Evolutionary conservation across 2,888 invertebrate genomes (phyloP), one percentile per base, ranked within the genome.

Genomic region (Agrochola litura): DNA sequence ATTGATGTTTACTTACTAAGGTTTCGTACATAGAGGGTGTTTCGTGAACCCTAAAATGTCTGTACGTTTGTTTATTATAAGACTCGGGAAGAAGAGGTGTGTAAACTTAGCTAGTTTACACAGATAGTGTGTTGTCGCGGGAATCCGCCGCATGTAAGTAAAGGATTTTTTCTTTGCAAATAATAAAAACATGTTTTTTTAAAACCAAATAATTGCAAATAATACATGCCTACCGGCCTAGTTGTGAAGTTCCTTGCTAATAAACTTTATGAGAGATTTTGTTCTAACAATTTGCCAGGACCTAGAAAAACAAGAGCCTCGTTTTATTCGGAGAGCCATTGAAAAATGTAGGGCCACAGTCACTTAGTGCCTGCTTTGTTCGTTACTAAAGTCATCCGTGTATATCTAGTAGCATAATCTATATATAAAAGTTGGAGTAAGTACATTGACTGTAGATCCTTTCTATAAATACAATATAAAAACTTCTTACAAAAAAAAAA

Each of bases 211-310:
- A 74, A 25, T 37, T 37, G 37, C 37, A 37, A 37, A 37, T 22
- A 22, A 22, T 37, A 37, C 16, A 37, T 1, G 22, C 41, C 22
- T 63, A 37, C 9, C 14, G 5, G 22, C 41, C 16, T 14, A 61
- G 68, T 69, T 46, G 37, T 30, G 61, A 63, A 67, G 52, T 69
- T 65, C 22, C 30, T 61, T 65, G 71, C 58, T 71, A 78, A 79
- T 79, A 74, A 73, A 64, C 67, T 64, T 78, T 43, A 78, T 41
- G 30, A 73, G 65, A 66, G 73, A 67, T 82, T 82, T 64, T 37
- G 22, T 60, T 14, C 46, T 37, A 80, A 74, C 58, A 79, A 68
- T 79, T 80, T 80, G 22, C 66, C 43, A 63, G 76, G 56, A 37
- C 43, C 54, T 66, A 72, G 72, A 60, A 65, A 58, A 76, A 81